Evolutionary conservation across 2,797 vertebrate genomes (phyloP).

Genomic region (Hirundo rustica): DNA sequence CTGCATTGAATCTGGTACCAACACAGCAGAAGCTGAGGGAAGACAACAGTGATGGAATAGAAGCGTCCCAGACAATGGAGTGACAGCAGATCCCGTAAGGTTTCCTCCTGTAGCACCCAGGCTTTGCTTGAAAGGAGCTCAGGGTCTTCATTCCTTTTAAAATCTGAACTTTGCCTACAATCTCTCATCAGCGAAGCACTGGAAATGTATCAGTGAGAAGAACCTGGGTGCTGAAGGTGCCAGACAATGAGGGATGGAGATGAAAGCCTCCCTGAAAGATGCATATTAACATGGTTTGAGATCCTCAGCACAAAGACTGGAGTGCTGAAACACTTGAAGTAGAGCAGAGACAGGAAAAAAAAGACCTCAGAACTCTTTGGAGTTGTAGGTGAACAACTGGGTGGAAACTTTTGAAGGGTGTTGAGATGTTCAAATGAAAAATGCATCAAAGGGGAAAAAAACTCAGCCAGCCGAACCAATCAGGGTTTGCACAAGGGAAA

Average conservation of each 20-base stretch:
- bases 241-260: neutral
- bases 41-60: no score
- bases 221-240: neutral
- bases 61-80: neutral
- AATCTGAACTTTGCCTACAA: neutral
- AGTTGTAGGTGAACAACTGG: neutral
- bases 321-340: neutral
- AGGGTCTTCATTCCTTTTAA: neutral
- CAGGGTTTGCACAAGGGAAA: fast-evolving
- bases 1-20: no score
- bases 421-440: neutral
- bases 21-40: neutral
- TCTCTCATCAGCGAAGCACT: neutral
- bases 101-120: neutral
- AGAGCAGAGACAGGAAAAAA: neutral
- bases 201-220: neutral
- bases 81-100: no score
- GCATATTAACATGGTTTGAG: neutral
- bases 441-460: neutral
- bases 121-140: neutral
- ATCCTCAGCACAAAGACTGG: neutral
- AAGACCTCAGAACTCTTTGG: neutral
- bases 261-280: neutral
- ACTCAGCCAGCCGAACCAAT: neutral
- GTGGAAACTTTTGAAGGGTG: neutral